Evolutionary conservation across 1,140 invertebrate genomes (phyloP).

Genomic region (Nymphalis io): DNA sequence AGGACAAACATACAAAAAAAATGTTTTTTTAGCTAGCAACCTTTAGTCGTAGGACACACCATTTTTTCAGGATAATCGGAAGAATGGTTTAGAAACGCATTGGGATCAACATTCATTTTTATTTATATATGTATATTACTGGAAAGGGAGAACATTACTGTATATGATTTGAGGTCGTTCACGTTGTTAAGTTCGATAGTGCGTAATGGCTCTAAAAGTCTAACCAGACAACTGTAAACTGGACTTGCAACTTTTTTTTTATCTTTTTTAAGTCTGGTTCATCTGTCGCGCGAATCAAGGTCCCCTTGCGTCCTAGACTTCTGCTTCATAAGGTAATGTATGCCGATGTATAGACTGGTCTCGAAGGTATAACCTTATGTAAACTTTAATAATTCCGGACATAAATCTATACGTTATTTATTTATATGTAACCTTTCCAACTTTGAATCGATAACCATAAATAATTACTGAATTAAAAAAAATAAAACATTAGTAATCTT

Average conservation of each 20-base stretch:
- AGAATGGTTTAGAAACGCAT: no score
- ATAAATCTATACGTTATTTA: not conserved
- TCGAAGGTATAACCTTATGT: conserved; percentile 5
- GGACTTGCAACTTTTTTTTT: conserved; percentile 24
- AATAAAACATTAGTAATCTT: no score
- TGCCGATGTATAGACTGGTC: not conserved
- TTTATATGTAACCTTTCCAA: not conserved
- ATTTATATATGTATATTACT: not conserved
- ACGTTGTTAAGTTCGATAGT: conserved; percentile 2
- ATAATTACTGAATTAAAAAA: no score
- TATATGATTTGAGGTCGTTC: not conserved
- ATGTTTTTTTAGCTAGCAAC: no score
- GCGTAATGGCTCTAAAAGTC: conserved; percentile 4
- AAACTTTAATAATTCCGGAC: not conserved
- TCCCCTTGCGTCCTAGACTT: conserved; percentile 28
- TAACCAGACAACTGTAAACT: conserved; percentile 22
- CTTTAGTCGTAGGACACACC: no score
- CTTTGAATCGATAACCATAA: no score
- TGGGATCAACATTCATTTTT: not conserved
- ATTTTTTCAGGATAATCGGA: no score
- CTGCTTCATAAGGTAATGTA: conserved; percentile 11
- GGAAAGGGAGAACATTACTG: not conserved
- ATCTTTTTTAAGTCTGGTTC: conserved; percentile 29
- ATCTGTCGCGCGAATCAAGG: conserved; percentile 29
- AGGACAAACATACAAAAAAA: no score